A percentile compares a stretch with the other conserved stretches of the same genome.
phyloP scores from a whole-genome alignment of 2,797 vertebrate species.

The Acanthornis magna region DNA sequence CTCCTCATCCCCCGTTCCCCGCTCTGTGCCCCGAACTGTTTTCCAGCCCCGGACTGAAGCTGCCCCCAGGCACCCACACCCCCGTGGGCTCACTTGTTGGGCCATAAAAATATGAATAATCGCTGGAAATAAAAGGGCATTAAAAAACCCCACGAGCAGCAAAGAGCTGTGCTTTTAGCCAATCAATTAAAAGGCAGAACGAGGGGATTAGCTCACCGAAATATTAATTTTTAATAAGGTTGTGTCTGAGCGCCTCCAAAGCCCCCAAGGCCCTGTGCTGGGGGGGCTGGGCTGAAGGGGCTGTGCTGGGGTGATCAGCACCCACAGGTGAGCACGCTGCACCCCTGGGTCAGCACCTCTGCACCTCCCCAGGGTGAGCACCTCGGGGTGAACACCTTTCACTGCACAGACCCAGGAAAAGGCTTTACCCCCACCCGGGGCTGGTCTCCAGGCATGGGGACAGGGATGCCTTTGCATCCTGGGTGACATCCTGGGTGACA shows the following conservation, averaged over 20 bases:
- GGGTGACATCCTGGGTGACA: not conserved
- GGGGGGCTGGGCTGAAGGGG: not conserved
- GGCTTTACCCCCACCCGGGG: not conserved
- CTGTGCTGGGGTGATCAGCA: not conserved
- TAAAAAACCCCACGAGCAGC: not conserved
- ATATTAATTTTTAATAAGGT: constrained; percentile 77
- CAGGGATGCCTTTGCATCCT: not conserved
- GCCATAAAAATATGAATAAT: constrained; percentile 69
- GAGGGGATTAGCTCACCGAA: constrained; percentile 70
- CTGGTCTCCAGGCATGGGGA: not conserved
- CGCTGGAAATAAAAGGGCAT: constrained; percentile 51
- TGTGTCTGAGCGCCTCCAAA: constrained; percentile 53
- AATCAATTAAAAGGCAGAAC: constrained; percentile 77
- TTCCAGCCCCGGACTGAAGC: not conserved
- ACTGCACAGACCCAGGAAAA: not conserved
- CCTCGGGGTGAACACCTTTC: not conserved
- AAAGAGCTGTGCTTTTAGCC: constrained; percentile 66
- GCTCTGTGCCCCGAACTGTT: not conserved
- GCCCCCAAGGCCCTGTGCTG: not conserved
- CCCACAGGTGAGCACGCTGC: not conserved
- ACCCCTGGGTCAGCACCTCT: not conserved
- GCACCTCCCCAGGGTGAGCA: not conserved
- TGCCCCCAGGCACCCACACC: not conserved
- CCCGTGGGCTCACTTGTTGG: not conserved
- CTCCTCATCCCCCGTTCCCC: not conserved